phyloP scores from a whole-genome alignment of 2,797 vertebrate genomes.

The Cuniculus paca region DNA sequence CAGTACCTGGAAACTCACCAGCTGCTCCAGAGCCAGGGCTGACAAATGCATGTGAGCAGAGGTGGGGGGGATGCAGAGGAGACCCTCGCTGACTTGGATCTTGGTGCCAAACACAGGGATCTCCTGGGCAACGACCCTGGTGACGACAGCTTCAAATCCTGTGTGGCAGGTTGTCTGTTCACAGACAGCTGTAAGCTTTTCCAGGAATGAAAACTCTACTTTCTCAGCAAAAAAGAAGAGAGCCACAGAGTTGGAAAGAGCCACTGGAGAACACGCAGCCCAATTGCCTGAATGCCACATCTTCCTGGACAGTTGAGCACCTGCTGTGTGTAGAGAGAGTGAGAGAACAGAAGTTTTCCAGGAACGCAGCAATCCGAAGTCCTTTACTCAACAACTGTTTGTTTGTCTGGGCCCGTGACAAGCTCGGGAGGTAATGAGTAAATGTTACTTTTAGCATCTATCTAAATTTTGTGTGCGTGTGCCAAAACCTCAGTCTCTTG shows the following conservation, averaged over 20 bases:
- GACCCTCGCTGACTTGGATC: background rate
- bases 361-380: background rate
- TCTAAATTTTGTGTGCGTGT: slow-evolving; percentile 1
- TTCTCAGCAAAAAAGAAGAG: slow-evolving; percentile 19
- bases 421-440: background rate
- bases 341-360: background rate
- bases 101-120: background rate
- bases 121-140: background rate
- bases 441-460: background rate
- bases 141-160: background rate
- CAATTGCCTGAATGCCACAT: rapidly evolving
- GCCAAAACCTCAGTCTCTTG: background rate
- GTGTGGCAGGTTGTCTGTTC: background rate
- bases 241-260: background rate
- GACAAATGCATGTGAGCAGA: background rate
- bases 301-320: background rate
- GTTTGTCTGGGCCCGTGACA: background rate
- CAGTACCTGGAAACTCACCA: background rate
- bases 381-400: background rate
- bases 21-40: background rate
- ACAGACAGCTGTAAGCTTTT: background rate
- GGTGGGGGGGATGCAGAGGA: background rate
- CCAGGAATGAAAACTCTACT: background rate
- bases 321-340: background rate
- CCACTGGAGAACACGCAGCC: background rate